These are phyloP conservation scores for Typhlomys cinereus DNA, from an alignment of 2,113 vertebrate genomes.

Conservation along the genomic window DNA sequence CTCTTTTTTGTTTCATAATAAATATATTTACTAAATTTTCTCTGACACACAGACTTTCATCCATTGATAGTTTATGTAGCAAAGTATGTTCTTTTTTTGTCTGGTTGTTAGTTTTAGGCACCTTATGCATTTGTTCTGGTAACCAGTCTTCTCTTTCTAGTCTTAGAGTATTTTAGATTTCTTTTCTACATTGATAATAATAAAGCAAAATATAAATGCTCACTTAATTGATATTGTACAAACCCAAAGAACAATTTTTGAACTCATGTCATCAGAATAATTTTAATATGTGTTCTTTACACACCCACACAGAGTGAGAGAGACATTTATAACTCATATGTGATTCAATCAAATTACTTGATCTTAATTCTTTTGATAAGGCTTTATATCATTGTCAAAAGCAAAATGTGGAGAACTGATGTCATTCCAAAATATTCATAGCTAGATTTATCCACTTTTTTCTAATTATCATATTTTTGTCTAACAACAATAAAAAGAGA, in stretches of 20 bases:
- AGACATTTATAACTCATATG: background rate
- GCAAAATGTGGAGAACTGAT: background rate
- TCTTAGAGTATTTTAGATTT: background rate
- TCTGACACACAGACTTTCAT: background rate
- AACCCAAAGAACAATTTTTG: background rate
- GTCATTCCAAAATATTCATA: background rate
- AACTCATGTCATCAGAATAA: background rate
- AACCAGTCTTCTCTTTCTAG: background rate
- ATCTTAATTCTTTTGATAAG: background rate
- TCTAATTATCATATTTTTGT: constrained; percentile 50
- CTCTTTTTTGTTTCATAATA: background rate
- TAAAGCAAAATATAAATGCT: background rate
- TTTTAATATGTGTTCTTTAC: constrained; percentile 10
- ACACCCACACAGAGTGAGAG: background rate
- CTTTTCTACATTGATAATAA: background rate
- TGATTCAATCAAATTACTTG: background rate
- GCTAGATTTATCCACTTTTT: background rate
- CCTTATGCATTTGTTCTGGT: background rate
- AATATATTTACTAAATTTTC: background rate
- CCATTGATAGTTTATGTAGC: background rate
- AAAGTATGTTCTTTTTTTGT: background rate
- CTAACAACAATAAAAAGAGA: constrained; percentile 36
- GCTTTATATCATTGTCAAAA: background rate
- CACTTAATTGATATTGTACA: background rate
- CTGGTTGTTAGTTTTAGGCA: background rate